phyloP scores from a whole-genome alignment of 2,797 vertebrate genomes.

The Cercopithecus diana region DNA sequence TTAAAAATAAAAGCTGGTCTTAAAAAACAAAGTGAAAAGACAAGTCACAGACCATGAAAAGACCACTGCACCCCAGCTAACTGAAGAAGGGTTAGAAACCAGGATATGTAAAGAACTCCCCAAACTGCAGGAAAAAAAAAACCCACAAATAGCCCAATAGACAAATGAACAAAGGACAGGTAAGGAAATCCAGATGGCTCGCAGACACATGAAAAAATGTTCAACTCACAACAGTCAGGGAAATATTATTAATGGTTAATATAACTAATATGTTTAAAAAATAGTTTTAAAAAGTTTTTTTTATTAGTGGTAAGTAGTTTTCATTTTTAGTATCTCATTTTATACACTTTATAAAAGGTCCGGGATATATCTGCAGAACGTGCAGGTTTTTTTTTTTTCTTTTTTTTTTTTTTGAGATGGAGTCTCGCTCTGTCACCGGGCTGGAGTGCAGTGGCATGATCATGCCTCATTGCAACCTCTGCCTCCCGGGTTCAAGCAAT shows the following conservation, averaged over 20 bases:
- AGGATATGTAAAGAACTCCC: background rate
- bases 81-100: background rate
- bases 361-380: too few relatives aligned
- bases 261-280: background rate
- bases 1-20: background rate
- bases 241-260: background rate
- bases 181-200: background rate
- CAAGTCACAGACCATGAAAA: background rate
- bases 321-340: too few relatives aligned
- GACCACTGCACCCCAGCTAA: background rate
- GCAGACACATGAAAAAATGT: background rate
- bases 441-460: too few relatives aligned
- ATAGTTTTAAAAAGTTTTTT: background rate
- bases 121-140: background rate
- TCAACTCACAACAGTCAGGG: background rate
- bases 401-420: too few relatives aligned
- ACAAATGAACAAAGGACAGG: background rate
- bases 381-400: too few relatives aligned
- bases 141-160: background rate
- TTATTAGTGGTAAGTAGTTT: too few relatives aligned
- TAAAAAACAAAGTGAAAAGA: background rate
- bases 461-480: too few relatives aligned
- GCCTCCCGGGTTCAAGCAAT: too few relatives aligned
- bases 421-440: accelerated
- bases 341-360: too few relatives aligned